Evolutionary conservation across 2,113 vertebrate species (phyloP), one percentile per base, ranked within the genome.

Genomic region (Chamaea fasciata): DNA sequence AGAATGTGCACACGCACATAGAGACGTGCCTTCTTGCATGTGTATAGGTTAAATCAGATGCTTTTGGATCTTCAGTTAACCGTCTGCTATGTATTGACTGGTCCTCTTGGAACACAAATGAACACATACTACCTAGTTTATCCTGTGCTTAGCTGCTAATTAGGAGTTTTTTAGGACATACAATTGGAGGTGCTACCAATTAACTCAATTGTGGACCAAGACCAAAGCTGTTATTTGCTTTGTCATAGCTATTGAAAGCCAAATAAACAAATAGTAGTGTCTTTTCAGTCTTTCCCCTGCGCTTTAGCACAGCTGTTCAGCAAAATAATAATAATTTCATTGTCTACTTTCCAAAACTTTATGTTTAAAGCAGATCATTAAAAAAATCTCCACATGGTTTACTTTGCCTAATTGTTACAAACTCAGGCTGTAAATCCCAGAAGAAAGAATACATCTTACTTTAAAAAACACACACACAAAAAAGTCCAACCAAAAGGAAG

Each of bases 291-390:
- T 80, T 78, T 83, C 87, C 80, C 65, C 63, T 71, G 31, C 0
- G 21, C 49, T 87, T 96, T 84, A 91, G 90, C 95, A 96, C 97
- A 96, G 98, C 97, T 97, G 98, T 96, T 94, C 62, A 80, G 74
- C 92, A 94, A 90, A 97, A 97, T 97, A 97, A 91, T 96, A 96
- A 97, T 96, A 97, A 97, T 97, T 97, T 95, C 87, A 94, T 97
- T 97, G 44, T 96, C 94, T 97, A 23, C 86, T 97, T 96, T 92
- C 93, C 97, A 94, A 93, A 97, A 93, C 93, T 96, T 94, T 90
- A 94, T 62, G 63, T 93, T 95, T 97, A 97, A 85, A 92, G 77
- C 74, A 89, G 95, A 97, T 97, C 23, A 41, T 94, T 39, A 39
- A 95, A 95, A 94, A 89, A 85, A 69, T 78, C 77, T 93, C 85